These are phyloP conservation scores for Macropodus opercularis DNA, from an alignment of 2,797 vertebrate species.

Conservation along the genomic window DNA sequence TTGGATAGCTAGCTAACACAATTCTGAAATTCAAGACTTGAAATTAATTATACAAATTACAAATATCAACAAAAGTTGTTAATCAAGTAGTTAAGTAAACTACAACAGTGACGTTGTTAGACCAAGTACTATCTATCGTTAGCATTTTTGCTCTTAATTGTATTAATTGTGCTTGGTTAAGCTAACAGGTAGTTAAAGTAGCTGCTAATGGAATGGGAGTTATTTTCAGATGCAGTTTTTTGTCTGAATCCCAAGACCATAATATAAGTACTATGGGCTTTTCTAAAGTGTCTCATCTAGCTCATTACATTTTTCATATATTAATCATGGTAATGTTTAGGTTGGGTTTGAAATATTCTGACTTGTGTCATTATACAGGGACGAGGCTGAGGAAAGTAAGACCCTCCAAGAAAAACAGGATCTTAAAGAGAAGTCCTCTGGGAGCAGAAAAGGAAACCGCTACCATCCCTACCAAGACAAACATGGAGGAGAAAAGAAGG, in stretches of 20 bases:
- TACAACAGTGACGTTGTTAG: not conserved
- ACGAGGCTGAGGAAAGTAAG: slow-evolving; percentile 77
- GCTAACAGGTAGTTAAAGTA: not conserved
- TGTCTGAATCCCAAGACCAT: too few species aligned
- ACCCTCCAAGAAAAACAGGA: slow-evolving; percentile 84
- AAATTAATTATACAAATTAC: too few species aligned
- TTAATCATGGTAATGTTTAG: too few species aligned
- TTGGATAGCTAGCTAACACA: not conserved
- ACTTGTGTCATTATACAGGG: slow-evolving; percentile 57
- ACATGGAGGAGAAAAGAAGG: slow-evolving; percentile 89
- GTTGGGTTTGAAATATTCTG: too few species aligned
- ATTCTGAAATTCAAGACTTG: accelerated
- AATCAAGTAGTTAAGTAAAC: not conserved
- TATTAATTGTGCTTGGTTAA: not conserved
- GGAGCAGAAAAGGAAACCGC: slow-evolving; percentile 86
- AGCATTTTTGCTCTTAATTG: not conserved
- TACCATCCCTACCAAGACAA: slow-evolving; percentile 98
- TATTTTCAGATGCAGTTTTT: too few species aligned
- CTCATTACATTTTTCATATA: too few species aligned
- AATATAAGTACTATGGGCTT: too few species aligned
- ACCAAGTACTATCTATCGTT: not conserved
- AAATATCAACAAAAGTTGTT: too few species aligned
- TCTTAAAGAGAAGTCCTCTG: slow-evolving; percentile 89
- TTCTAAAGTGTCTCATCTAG: too few species aligned
- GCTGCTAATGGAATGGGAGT: not conserved